Percentiles rank a stretch among this genome's conserved stretches.
These are phyloP conservation scores for Poeciliopsis retropinna DNA, from an alignment of 2,113 vertebrate genomes.

Conservation along the genomic window DNA sequence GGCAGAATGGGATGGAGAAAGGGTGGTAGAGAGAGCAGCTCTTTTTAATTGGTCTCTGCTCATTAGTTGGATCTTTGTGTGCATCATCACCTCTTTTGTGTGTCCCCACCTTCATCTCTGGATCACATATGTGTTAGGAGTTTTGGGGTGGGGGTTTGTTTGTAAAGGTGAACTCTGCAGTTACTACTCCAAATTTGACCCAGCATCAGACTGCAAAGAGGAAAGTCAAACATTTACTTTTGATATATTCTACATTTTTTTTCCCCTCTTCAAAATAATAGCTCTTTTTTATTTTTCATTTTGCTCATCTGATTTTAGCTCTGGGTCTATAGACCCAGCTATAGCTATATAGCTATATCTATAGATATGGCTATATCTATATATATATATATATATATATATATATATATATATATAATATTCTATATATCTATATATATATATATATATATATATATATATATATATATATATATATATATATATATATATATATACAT, in stretches of 20 bases:
- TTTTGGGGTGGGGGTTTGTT: constrained; percentile 25
- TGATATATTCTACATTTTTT: constrained; percentile 11
- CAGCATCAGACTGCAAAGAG: constrained; percentile 13
- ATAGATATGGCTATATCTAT: no score
- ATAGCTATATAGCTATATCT: no score
- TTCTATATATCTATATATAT: no score
- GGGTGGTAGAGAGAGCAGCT: constrained; percentile 64
- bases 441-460: no score
- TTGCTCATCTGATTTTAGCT: neutral
- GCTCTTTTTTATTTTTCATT: no score
- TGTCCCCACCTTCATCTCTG: constrained; percentile 35
- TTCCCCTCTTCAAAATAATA: no score
- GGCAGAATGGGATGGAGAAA: constrained; percentile 37
- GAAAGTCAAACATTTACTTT: constrained; percentile 11
- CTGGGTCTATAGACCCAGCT: no score
- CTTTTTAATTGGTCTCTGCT: constrained; percentile 87
- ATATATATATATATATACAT: no score
- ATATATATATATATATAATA: no score
- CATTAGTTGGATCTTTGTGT: constrained; percentile 79
- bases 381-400: no score
- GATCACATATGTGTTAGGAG: constrained; percentile 41
- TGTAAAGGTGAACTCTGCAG: constrained; percentile 30
- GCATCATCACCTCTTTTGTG: constrained; percentile 69
- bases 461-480: no score
- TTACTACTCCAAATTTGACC: constrained; percentile 28